phyloP scores from a whole-genome alignment of 2,888 invertebrate species.

The Neoascia interrupta region DNA sequence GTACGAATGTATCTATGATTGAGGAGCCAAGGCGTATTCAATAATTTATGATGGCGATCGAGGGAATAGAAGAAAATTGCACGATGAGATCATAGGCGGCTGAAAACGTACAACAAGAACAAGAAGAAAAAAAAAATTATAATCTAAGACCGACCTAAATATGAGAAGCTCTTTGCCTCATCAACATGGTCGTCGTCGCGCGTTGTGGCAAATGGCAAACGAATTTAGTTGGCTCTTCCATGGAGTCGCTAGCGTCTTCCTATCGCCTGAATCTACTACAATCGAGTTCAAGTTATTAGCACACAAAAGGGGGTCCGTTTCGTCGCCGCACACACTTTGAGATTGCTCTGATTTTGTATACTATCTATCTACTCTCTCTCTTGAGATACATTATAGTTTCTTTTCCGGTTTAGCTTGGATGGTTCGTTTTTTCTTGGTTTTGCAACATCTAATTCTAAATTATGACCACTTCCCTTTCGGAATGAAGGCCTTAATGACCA shows the following conservation, averaged over 20 bases:
- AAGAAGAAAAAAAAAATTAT: conserved; percentile 18
- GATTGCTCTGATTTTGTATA: neutral
- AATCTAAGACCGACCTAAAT: conserved; percentile 63
- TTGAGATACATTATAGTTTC: neutral
- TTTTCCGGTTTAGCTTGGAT: neutral
- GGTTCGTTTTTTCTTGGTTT: conserved; percentile 13
- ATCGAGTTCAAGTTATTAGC: conserved; percentile 69
- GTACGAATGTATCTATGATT: neutral
- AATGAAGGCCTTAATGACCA: conserved; percentile 45
- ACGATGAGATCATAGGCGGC: conserved; percentile 55
- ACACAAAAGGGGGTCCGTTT: conserved; percentile 58
- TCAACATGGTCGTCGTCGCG: conserved; percentile 21
- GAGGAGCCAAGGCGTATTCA: conserved; percentile 29
- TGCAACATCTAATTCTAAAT: conserved; percentile 54
- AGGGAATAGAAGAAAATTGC: conserved; percentile 41
- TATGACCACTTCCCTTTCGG: conserved; percentile 62
- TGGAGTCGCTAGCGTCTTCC: conserved; percentile 15
- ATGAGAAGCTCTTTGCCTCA: conserved; percentile 33
- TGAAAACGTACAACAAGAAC: conserved; percentile 12
- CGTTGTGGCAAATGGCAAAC: conserved; percentile 63
- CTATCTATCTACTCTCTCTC: conserved; percentile 19
- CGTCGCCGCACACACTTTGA: no score
- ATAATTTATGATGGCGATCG: conserved; percentile 33
- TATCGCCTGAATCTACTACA: conserved; percentile 45
- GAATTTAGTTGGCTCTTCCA: conserved; percentile 51